Base-by-base conservation (phyloP, 2,888 invertebrate species). In the Quadroppia sp. region DNA sequence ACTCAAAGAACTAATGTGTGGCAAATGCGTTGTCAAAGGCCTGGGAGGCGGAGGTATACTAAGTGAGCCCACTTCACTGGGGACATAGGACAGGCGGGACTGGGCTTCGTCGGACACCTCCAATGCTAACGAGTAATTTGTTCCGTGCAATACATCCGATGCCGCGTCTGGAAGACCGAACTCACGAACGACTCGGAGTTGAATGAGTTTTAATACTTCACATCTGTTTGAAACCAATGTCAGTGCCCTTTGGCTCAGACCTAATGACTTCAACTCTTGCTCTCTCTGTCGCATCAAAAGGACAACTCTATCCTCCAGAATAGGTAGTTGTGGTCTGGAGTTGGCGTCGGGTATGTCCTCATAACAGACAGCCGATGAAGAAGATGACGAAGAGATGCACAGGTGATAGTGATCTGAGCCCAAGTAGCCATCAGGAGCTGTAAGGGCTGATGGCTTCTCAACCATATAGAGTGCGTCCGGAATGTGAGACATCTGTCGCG, bases 381-480 rank as follows among this genome's bases (percentile, higher is more conserved):
- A 56, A 36, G 53, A 53, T 1, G 74, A 74, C 20, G 74, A 71
- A 9, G 72, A 70, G 3, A 74, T 45, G 40, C 74, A 74, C 15
- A 71, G 64, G 48, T 74, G 71, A 56, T 74, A 70, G 25, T 71
- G 53, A 74, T 74, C 74, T 11, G 74, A 74, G 3, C 70, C 53
- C 7, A 74, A 28, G 53, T 50, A 71, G 6, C 30, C 53, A 2
- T 53, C 71, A 9, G 40, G 56, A 23, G n/a, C 28, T 42, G 48
- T 25, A 23, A 74, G 45, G 20, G 53, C 30, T 23, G 40, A 20
- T 28, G 85, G 85, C 77, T 86, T 86, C 76, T 88, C 88, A 71
- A 88, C 86, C 95, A 95, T 95, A 81, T 95, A 95, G 72, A 95
- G 85, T 0, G 94, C 93, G 83, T 96, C 95, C 0, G 96, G 95